Evolutionary conservation across 2,797 vertebrate species (phyloP).

Genomic region (Scarus forsteni): DNA sequence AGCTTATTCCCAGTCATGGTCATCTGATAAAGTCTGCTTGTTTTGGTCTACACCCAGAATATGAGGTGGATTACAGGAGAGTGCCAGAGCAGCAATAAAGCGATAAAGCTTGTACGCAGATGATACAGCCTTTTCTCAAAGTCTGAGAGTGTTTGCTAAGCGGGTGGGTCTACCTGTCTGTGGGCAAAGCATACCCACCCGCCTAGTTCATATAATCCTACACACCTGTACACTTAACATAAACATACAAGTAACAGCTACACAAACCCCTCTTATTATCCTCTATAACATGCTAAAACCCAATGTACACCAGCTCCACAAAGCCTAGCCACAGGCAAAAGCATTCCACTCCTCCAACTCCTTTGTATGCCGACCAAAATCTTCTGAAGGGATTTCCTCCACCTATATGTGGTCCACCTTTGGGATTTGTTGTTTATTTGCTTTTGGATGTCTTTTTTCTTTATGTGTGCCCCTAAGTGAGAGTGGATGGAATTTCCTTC

Average conservation of each 20-base stretch:
- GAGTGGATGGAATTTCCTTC: constrained; percentile 50
- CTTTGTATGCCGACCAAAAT: constrained; percentile 62
- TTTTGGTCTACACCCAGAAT: constrained; percentile 81
- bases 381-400: constrained; percentile 71
- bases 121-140: constrained; percentile 54
- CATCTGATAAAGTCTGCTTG: constrained; percentile 79
- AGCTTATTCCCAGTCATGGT: constrained; percentile 69
- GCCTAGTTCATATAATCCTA: constrained; percentile 52
- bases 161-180: constrained; percentile 71
- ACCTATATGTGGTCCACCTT: constrained; percentile 39
- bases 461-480: constrained; percentile 33
- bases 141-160: constrained; percentile 74
- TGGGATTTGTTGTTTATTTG: constrained; percentile 64
- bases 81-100: constrained; percentile 76
- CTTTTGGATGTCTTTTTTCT: constrained; percentile 49
- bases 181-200: constrained; percentile 52
- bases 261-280: constrained; percentile 62
- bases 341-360: constrained; percentile 55
- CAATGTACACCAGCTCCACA: constrained; percentile 65
- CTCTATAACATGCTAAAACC: constrained; percentile 57
- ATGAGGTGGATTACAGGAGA: constrained; percentile 69
- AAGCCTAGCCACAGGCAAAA: constrained; percentile 63
- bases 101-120: constrained; percentile 64
- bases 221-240: constrained; percentile 63
- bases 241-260: constrained; percentile 58